Conservation (phyloP, 2,113 vertebrate species). For the Poeciliopsis occidentalis region DNA sequence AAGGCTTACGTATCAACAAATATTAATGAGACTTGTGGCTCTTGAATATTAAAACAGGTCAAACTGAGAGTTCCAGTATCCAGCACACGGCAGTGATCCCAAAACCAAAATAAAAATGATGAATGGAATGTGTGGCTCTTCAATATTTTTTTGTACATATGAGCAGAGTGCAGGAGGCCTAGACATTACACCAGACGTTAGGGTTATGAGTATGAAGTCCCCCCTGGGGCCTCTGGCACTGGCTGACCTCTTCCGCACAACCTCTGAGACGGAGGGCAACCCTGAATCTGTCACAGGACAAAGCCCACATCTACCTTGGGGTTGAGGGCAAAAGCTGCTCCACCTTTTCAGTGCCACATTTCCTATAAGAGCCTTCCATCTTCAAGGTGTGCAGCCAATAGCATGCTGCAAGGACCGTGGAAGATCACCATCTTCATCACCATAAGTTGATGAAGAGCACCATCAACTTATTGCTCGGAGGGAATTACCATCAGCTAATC, state of each 20-base stretch:
- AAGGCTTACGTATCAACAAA: conserved; percentile 63
- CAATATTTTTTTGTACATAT: conserved; percentile 20
- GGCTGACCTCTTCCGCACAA: conserved; percentile 47
- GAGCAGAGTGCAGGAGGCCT: conserved; percentile 55
- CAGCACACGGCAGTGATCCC: conserved; percentile 20
- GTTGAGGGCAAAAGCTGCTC: conserved; percentile 71
- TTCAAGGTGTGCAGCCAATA: conserved; percentile 37
- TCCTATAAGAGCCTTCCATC: conserved; percentile 39
- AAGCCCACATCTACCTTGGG: conserved; percentile 63
- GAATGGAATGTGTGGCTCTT: background rate
- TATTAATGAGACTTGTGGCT: conserved; percentile 70
- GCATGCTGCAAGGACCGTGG: conserved; percentile 40
- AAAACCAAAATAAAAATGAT: conserved; percentile 19
- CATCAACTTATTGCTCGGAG: conserved; percentile 24
- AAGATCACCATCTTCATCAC: conserved; percentile 22
- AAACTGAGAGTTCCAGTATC: conserved; percentile 26
- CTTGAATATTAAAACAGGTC: conserved; percentile 61
- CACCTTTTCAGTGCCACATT: conserved; percentile 59
- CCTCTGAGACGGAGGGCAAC: conserved; percentile 71
- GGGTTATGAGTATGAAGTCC: conserved; percentile 63
- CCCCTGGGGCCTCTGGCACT: conserved; percentile 55
- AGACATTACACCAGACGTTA: conserved; percentile 67
- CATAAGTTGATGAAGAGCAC: conserved; percentile 42
- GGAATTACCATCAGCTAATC: conserved; percentile 54
- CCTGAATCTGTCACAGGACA: conserved; percentile 74